These are phyloP conservation scores for Heterodera schachtii DNA, from an alignment of 1,140 invertebrate genomes.

Conservation along the genomic window DNA sequence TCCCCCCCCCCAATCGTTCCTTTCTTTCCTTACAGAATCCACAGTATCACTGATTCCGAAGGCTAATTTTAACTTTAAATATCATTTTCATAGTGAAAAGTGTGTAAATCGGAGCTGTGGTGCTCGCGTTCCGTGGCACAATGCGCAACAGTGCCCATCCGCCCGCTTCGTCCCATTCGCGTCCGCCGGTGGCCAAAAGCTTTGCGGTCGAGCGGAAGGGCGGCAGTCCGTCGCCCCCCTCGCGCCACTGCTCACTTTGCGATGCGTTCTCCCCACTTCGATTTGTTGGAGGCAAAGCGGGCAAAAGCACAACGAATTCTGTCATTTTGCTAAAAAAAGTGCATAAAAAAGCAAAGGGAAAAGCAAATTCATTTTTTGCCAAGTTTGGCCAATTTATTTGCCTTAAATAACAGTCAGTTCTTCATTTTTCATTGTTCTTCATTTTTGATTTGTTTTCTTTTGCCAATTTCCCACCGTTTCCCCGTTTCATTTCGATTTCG, in stretches of 20 bases:
- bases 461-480: slow-evolving; percentile 2
- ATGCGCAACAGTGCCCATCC: slow-evolving; percentile 32
- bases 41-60: no score
- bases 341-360: neutral
- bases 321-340: slow-evolving; percentile 9
- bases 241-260: neutral
- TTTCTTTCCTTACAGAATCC: no score
- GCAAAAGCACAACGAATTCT: slow-evolving; percentile 7
- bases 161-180: slow-evolving; percentile 6
- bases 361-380: neutral
- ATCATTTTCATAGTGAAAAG: neutral
- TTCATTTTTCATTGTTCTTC: neutral
- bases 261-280: neutral
- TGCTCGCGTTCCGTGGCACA: slow-evolving; percentile 22
- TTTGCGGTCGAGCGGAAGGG: slow-evolving; percentile 20
- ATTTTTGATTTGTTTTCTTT: neutral
- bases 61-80: no score
- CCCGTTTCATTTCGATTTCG: neutral
- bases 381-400: neutral
- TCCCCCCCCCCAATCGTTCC: no score
- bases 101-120: neutral
- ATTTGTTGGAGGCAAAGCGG: neutral
- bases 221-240: no score
- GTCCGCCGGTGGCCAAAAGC: slow-evolving; percentile 12
- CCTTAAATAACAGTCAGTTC: neutral